phyloP scores from a whole-genome alignment of 2,888 invertebrate species.

The Agrochola lota region DNA sequence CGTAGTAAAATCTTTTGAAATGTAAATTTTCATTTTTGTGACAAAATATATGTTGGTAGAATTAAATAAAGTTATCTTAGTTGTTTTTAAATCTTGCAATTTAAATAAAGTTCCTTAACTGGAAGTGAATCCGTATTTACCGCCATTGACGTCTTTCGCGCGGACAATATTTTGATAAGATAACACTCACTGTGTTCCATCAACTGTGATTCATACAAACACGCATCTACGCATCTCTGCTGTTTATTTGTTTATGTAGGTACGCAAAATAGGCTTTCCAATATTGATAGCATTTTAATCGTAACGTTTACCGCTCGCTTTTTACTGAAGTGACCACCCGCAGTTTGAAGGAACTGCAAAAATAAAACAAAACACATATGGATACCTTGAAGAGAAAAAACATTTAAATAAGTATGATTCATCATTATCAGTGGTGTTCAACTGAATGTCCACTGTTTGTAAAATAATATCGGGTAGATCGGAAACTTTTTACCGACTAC shows the following conservation, averaged over 20 bases:
- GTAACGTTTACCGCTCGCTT: not conserved
- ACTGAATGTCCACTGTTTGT: not conserved
- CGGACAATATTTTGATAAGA: slow-evolving; percentile 49
- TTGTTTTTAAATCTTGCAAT: slow-evolving; percentile 30
- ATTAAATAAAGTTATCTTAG: slow-evolving; percentile 17
- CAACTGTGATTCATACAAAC: slow-evolving; percentile 31
- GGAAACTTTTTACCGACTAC: not conserved
- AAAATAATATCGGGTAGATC: slow-evolving; percentile 20
- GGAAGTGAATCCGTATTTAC: slow-evolving; percentile 39
- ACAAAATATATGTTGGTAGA: not conserved
- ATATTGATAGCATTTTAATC: no score
- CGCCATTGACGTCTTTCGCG: slow-evolving; percentile 49
- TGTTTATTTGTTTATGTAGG: slow-evolving; percentile 34
- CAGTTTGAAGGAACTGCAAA: not conserved
- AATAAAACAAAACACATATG: not conserved
- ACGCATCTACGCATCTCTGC: slow-evolving; percentile 35
- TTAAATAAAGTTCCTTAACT: slow-evolving; percentile 51
- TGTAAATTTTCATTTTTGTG: not conserved
- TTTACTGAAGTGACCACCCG: not conserved
- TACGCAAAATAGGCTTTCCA: slow-evolving; percentile 35
- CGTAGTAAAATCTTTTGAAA: not conserved
- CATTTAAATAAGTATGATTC: not conserved
- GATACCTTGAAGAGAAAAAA: not conserved
- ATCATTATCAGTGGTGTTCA: not conserved
- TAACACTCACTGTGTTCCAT: slow-evolving; percentile 21